Base-by-base conservation (phyloP, 2,888 invertebrate species). In the Epinotia demarniana region DNA sequence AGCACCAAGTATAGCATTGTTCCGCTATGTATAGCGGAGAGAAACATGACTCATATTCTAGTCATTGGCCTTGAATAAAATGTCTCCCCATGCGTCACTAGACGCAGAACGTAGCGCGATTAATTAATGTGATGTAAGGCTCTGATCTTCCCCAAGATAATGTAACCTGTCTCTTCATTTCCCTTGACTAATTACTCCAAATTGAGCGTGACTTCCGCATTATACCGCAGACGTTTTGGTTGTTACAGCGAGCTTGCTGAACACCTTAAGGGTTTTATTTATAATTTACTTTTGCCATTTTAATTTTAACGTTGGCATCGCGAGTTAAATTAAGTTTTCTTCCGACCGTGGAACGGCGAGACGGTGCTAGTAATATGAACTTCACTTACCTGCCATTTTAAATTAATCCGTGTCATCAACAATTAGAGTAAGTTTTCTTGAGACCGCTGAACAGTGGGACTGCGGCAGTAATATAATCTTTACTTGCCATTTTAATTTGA, bases 361-460 rank as follows among this genome's bases (percentile, higher is more conserved):
- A 96, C 96, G 4, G 95, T 96, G 0, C 90, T 96, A 33, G 33
- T 6, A 33, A 33, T 33, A 33, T 33, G 33, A 33, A 33, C 33
- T 16, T 46, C 33, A 8, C 13, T 33, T 46, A 13, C 46, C 46
- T 33, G 8, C 6, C 8, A 33, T 33, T 33, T 19, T 0, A 70
- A 64, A 69, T 58, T n/a, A 8, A 16, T 49, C 39, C 62, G 18
- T 57, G 4, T 11, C 67, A 3, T 12, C 19, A 2, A 11, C 9
- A 4, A 49, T 53, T n/a, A 16, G 13, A 72, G 43, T 61, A n/a
- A 0, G 33, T 33, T 60, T 33, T 33, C n/a, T 33, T 61, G 33
- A 33, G 61, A 77, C 78, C 79, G 27, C 90, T 96, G 96, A 96
- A 95, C 86, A 96, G 96, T 18, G 95, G 95, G 80, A 96, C 96